Percentiles rank a stretch among this genome's conserved stretches.
Evolutionary conservation across 2,113 vertebrate genomes (phyloP).

Genomic region (Haemorhous mexicanus): DNA sequence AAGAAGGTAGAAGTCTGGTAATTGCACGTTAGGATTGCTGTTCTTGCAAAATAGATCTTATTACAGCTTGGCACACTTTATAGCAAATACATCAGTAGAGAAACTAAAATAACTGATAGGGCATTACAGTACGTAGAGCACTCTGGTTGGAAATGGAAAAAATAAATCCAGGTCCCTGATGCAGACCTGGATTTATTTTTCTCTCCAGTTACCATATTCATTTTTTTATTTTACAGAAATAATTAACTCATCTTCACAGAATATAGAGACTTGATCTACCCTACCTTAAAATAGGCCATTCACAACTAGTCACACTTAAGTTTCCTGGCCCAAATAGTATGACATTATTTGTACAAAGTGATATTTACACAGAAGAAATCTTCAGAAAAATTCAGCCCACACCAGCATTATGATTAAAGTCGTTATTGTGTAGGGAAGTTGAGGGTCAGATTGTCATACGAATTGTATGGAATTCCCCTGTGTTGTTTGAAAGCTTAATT

Average conservation of each 20-base stretch:
- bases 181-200: no score
- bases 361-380: neutral
- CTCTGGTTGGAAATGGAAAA: neutral
- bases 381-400: neutral
- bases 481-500: neutral
- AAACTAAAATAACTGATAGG: neutral
- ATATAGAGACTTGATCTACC: neutral
- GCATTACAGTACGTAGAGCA: neutral
- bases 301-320: neutral
- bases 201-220: neutral
- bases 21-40: neutral
- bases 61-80: neutral
- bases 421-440: neutral
- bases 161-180: neutral
- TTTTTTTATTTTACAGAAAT: neutral
- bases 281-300: neutral
- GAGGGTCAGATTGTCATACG: neutral
- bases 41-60: conserved; percentile 1
- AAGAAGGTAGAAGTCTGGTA: neutral
- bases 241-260: neutral
- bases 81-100: neutral
- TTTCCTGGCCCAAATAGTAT: neutral
- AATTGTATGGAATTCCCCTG: neutral
- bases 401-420: neutral
- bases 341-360: neutral